Evolutionary conservation across 2,888 invertebrate genomes (phyloP).

Genomic region (Melinaea marsaeus): DNA sequence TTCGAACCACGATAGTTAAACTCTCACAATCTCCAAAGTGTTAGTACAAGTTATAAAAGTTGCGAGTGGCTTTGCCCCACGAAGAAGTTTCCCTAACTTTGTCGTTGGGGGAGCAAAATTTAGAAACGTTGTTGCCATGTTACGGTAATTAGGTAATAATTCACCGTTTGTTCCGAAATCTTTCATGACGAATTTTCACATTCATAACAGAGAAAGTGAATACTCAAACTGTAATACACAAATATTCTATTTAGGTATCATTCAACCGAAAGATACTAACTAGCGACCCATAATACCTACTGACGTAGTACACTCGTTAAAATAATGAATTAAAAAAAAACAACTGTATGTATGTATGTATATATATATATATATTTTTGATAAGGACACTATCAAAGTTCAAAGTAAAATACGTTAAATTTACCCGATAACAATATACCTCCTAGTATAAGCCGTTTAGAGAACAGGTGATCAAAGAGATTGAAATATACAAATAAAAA

Average conservation of each 20-base stretch:
- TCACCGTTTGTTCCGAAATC: slow-evolving; percentile 37
- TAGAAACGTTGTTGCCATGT: slow-evolving; percentile 49
- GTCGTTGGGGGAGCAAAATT: slow-evolving; percentile 41
- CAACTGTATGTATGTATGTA: too few relatives aligned
- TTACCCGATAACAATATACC: too few relatives aligned
- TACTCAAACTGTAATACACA: not conserved
- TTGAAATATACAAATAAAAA: slow-evolving; percentile 8
- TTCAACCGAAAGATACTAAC: not conserved
- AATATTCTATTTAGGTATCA: not conserved
- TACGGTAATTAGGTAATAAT: slow-evolving; percentile 62
- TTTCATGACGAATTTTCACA: not conserved
- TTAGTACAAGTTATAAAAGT: slow-evolving; percentile 46
- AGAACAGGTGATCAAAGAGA: not conserved
- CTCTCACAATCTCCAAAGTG: not conserved
- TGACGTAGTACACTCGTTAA: too few relatives aligned
- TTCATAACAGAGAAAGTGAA: slow-evolving; percentile 1
- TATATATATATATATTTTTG: too few relatives aligned
- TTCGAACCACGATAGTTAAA: not conserved
- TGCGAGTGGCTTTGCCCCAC: slow-evolving; percentile 47
- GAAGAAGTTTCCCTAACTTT: slow-evolving; percentile 40
- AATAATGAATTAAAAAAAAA: too few relatives aligned
- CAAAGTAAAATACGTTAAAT: too few relatives aligned
- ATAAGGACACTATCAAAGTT: too few relatives aligned
- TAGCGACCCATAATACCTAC: too few relatives aligned
- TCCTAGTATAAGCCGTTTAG: too few relatives aligned